phyloP scores from a whole-genome alignment of 2,113 vertebrate genomes.

The Pheucticus melanocephalus region DNA sequence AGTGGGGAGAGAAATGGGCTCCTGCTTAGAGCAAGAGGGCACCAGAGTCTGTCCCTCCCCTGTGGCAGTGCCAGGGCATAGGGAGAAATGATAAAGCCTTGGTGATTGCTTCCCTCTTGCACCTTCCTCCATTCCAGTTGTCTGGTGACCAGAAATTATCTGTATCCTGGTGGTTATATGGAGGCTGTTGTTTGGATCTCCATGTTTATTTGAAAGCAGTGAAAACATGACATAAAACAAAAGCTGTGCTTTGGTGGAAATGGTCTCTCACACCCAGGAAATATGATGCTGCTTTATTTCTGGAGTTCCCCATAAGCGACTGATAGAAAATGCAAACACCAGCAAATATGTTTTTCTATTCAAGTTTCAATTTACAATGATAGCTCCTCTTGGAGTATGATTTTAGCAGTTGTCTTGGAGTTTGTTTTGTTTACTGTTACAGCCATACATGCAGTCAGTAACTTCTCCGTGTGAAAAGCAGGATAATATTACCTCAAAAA shows the following conservation, averaged over 20 bases:
- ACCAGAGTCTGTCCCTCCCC: background rate
- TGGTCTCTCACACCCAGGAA: background rate
- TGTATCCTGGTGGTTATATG: background rate
- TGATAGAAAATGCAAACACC: background rate
- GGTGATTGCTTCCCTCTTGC: background rate
- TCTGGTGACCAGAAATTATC: background rate
- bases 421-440: background rate
- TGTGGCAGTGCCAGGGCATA: background rate
- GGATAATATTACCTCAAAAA: background rate
- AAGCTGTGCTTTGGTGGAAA: background rate
- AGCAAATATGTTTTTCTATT: slow-evolving; percentile 10
- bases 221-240: background rate
- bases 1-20: background rate
- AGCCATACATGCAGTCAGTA: background rate
- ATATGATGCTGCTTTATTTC: background rate
- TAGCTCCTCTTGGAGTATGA: background rate
- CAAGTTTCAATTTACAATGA: background rate
- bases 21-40: background rate
- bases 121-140: background rate
- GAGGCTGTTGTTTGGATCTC: background rate
- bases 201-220: background rate
- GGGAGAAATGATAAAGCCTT: background rate
- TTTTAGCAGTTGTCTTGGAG: background rate
- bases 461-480: background rate
- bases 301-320: background rate